Evolutionary conservation across 2,797 vertebrate genomes (phyloP).

Genomic region (Heteromormyrus szaboi): DNA sequence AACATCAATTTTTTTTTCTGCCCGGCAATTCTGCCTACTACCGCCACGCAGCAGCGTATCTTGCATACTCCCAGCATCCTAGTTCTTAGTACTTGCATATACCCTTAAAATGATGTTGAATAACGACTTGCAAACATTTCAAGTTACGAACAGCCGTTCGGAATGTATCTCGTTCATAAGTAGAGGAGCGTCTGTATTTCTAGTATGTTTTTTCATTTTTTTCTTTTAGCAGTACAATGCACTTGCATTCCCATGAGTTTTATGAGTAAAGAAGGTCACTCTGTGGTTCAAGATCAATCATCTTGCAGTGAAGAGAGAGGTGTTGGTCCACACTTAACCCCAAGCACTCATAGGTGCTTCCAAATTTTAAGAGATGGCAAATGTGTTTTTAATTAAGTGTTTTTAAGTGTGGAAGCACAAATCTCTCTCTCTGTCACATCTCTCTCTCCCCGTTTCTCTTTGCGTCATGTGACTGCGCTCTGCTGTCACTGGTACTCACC

Average conservation of each 20-base stretch:
- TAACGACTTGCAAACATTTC: not conserved
- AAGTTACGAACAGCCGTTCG: not conserved
- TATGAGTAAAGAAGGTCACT: not conserved
- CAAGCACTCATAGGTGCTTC: not conserved
- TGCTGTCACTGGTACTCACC: constrained; percentile 1
- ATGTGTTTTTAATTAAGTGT: not conserved
- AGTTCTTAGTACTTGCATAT: not conserved
- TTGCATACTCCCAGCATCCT: not conserved
- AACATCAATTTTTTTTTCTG: no score
- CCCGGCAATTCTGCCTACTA: no score
- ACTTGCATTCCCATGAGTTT: not conserved
- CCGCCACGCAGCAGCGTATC: not conserved
- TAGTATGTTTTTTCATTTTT: not conserved
- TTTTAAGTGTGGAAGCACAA: not conserved
- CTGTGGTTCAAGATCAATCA: constrained; percentile 10
- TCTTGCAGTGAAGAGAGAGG: not conserved
- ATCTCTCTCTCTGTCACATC: not conserved
- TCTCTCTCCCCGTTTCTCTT: not conserved
- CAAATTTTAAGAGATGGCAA: constrained; percentile 2
- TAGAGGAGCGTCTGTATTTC: not conserved
- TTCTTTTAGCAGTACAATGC: not conserved
- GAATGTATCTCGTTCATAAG: not conserved
- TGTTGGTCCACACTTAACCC: not conserved
- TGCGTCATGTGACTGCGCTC: not conserved
- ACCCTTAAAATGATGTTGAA: not conserved